Conservation (phyloP, 2,888 invertebrate species). For the Acronicta aceris region DNA sequence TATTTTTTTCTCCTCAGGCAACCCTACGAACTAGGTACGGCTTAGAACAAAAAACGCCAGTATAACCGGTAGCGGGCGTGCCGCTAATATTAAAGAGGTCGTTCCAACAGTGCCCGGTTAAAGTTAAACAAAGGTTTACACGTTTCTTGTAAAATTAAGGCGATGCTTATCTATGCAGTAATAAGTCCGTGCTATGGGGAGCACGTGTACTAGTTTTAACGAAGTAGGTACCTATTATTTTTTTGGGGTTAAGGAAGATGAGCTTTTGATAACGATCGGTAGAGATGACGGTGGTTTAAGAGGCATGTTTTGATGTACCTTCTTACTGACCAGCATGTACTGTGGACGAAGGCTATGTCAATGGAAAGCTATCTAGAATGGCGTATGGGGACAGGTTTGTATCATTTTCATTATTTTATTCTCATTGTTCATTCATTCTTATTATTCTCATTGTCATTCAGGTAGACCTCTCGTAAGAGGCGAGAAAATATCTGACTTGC, state of each 20-base stretch:
- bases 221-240: constrained; percentile 56
- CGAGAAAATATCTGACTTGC: too few species aligned
- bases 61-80: constrained; percentile 86
- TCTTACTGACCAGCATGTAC: not conserved
- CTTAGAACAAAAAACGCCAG: constrained; percentile 72
- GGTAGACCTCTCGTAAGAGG: too few species aligned
- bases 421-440: too few species aligned
- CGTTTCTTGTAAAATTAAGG: constrained; percentile 85
- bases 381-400: too few species aligned
- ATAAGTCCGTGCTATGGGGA: constrained; percentile 76
- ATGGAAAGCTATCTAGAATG: too few species aligned
- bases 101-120: constrained; percentile 66
- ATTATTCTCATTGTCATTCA: too few species aligned
- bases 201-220: constrained; percentile 86
- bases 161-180: constrained; percentile 84
- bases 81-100: constrained; percentile 82
- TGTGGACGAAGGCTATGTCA: too few species aligned
- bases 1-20: constrained; percentile 7
- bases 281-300: constrained; percentile 44
- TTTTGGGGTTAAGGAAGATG: constrained; percentile 57
- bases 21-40: constrained; percentile 52
- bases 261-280: constrained; percentile 49
- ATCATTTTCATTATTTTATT: too few species aligned
- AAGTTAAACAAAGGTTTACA: constrained; percentile 79
- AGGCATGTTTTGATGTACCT: not conserved